phyloP scores from a whole-genome alignment of 2,888 invertebrate genomes.

The Cerastoderma edule region DNA sequence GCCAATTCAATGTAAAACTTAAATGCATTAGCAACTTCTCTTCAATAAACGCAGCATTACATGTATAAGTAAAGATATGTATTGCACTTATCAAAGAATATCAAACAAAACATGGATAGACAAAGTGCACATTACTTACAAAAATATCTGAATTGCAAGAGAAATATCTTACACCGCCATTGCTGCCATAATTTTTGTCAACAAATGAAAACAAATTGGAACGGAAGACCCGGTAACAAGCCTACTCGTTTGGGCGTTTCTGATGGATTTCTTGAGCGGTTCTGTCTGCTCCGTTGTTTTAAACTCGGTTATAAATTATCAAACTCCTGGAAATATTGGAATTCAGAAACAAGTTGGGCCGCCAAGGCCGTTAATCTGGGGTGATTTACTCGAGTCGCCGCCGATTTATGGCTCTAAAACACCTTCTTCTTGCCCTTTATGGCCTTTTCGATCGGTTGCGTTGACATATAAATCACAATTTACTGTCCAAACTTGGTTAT shows the following conservation, averaged over 20 bases:
- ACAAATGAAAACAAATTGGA: constrained; percentile 23
- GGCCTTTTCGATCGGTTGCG: constrained; percentile 17
- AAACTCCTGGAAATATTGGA: constrained; percentile 26
- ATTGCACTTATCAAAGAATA: too few species aligned
- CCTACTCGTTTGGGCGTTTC: constrained; percentile 14
- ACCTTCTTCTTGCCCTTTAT: constrained; percentile 22
- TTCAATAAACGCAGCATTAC: too few species aligned
- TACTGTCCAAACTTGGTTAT: constrained; percentile 2
- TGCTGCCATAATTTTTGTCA: too few species aligned
- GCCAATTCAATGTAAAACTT: too few species aligned
- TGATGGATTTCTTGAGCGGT: constrained; percentile 16
- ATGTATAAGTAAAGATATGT: too few species aligned
- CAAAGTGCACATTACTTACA: too few species aligned
- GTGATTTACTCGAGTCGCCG: constrained; percentile 18
- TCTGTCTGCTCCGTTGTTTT: constrained; percentile 25
- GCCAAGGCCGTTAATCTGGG: constrained; percentile 16
- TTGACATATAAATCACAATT: constrained; percentile 34
- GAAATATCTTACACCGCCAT: too few species aligned
- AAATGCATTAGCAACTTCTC: too few species aligned
- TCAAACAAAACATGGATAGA: too few species aligned
- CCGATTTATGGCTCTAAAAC: constrained; percentile 21
- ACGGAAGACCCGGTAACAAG: constrained; percentile 14
- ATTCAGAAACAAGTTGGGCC: constrained; percentile 25
- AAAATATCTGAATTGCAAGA: too few species aligned
- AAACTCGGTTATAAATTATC: constrained; percentile 25